A percentile compares a stretch with the other conserved stretches of the same genome.
These are phyloP conservation scores for Colinus virginianus DNA, from an alignment of 2,113 vertebrate species.

Conservation along the genomic window DNA sequence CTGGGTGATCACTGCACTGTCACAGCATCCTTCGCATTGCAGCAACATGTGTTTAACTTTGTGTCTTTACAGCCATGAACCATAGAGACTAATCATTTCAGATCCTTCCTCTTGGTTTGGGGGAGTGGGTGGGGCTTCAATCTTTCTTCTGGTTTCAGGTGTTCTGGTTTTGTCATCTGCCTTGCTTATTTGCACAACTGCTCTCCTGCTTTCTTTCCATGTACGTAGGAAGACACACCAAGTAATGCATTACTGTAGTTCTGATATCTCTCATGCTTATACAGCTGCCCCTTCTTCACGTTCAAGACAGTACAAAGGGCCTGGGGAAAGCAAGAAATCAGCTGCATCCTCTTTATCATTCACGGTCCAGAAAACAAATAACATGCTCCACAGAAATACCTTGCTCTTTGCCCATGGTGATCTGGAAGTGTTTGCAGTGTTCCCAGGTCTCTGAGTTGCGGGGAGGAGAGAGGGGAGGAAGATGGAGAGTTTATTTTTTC, in stretches of 20 bases:
- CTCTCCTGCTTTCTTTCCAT: slow-evolving; percentile 57
- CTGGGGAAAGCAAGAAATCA: slow-evolving; percentile 26
- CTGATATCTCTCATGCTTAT: neutral
- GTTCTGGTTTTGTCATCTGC: slow-evolving; percentile 55
- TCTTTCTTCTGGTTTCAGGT: slow-evolving; percentile 44
- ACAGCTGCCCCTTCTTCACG: neutral
- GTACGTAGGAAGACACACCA: slow-evolving; percentile 43
- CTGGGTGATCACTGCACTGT: slow-evolving; percentile 58
- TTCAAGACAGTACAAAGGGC: neutral
- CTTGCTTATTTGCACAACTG: slow-evolving; percentile 54
- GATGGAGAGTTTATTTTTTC: slow-evolving; percentile 61
- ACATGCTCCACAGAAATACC: slow-evolving; percentile 17
- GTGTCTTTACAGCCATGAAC: slow-evolving; percentile 1
- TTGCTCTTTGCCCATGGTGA: slow-evolving; percentile 16
- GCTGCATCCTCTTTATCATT: slow-evolving; percentile 7
- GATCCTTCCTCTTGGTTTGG: slow-evolving; percentile 1
- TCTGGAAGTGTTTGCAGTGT: slow-evolving; percentile 26
- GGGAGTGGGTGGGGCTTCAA: slow-evolving; percentile 55
- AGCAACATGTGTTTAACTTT: neutral
- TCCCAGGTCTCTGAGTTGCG: slow-evolving; percentile 32
- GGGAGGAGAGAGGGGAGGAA: slow-evolving; percentile 54
- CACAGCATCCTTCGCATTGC: slow-evolving; percentile 34
- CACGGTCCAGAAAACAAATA: slow-evolving; percentile 19
- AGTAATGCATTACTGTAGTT: slow-evolving; percentile 22
- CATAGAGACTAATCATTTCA: slow-evolving; percentile 1